Evolutionary conservation across 2,888 invertebrate species (phyloP), one percentile per base, ranked within the genome.

Genomic region (Creontiades dilutus): DNA sequence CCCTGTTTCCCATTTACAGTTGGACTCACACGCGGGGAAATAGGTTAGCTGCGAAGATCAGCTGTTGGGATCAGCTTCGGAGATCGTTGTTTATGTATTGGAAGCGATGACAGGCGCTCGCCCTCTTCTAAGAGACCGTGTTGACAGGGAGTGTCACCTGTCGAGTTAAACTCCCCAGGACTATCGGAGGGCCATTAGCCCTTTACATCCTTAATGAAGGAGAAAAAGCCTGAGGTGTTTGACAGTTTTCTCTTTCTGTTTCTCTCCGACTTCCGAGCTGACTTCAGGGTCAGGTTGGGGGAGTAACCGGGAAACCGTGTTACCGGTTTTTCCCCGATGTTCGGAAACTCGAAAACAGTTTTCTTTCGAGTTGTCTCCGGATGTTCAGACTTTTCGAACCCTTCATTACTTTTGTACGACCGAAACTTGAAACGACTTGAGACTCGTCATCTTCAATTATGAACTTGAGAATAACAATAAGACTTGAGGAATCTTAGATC

Each of bases 141-240:
- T 82, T 82, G 82, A 82, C 82, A 82, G 78, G 82, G 5, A 3
- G 27, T 23, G 82, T 82, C 82, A 82, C 52, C 52, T 82, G 82
- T 82, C 82, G 82, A 82, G 52, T 82, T 82, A 82, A 82, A 82
- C 82, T 75, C 48, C 86, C 68, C 7, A 23, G 75, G 61, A n/a
- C 46, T 47, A 68, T 86, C 86, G 86, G 68, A 75, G 82, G 47
- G n/a, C 86, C 86, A 86, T 86, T 86, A 86, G 86, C 68, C 75
- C 86, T 61, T 48, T 86, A 86, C 86, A 86, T 86, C 86, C 86
- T 68, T 86, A 86, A 86, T 86, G 86, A 86, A 55, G 75, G 86
- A 75, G 68, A 61, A 85, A 86, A 85, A 46, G 57, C 82, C 47
- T 27, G 37, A 57, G 68, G 27, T 37, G 61, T 86, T 86, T 86